Percentiles rank a stretch among this genome's conserved stretches.
phyloP scores from a whole-genome alignment of 64 coral and sea anemone species.

The Catalaphyllia jardinei region DNA sequence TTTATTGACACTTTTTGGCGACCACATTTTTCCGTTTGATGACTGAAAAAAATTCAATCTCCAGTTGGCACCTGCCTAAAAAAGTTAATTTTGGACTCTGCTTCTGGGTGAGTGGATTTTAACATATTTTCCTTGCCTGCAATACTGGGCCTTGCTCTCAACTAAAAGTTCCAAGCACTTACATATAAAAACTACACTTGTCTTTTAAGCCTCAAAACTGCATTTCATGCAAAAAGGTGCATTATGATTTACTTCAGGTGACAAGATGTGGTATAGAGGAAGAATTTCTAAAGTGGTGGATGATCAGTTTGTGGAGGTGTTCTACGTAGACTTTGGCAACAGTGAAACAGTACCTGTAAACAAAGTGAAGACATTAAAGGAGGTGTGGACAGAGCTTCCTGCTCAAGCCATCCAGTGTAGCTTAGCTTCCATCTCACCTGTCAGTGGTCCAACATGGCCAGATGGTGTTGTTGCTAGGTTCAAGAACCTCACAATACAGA shows the following conservation, averaged over 20 bases:
- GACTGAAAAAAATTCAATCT: no score
- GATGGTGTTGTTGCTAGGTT: conserved; percentile 59
- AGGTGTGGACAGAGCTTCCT: conserved; percentile 42
- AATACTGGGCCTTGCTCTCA: no score
- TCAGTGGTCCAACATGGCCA: conserved; percentile 50
- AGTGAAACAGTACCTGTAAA: conserved; percentile 36
- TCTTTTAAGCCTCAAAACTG: no score
- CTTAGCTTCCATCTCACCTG: conserved; percentile 38
- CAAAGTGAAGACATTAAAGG: conserved; percentile 60
- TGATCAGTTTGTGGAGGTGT: conserved; percentile 54
- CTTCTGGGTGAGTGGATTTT: no score
- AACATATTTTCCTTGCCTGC: no score
- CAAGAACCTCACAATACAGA: conserved; percentile 48
- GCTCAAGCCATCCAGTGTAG: conserved; percentile 67
- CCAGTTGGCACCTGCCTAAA: no score
- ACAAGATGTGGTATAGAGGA: conserved; percentile 82
- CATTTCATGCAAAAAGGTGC: no score
- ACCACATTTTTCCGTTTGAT: no score
- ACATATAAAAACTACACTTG: no score
- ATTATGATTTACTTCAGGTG: conserved; percentile 29
- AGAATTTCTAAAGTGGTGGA: conserved; percentile 35
- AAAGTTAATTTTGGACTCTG: no score
- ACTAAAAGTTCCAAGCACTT: no score
- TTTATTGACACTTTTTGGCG: no score
- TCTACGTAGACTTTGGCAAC: conserved; percentile 87